These are phyloP conservation scores for Zaprionus vittiger DNA, from an alignment of 1,140 invertebrate species.

Conservation along the genomic window DNA sequence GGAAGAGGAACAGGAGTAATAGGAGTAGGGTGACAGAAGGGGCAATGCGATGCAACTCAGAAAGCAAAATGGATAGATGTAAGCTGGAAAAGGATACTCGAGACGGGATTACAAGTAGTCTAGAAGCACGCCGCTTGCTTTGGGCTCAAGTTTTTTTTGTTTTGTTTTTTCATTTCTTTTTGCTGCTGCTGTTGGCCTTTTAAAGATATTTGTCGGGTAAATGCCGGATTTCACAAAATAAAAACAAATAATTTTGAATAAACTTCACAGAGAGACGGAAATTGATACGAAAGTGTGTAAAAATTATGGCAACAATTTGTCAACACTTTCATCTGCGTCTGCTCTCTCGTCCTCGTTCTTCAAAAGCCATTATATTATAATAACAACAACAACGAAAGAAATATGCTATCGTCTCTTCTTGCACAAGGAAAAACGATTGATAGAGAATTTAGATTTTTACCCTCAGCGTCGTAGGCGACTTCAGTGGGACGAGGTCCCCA, in stretches of 20 bases:
- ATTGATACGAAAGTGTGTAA: slow-evolving; percentile 49
- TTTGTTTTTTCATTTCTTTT: slow-evolving; percentile 32
- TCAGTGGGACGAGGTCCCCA: slow-evolving; percentile 87
- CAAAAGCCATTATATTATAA: slow-evolving; percentile 51
- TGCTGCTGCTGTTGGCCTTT: slow-evolving; percentile 67
- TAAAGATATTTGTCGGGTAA: slow-evolving; percentile 46
- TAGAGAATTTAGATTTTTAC: slow-evolving; percentile 85
- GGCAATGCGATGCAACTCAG: slow-evolving; percentile 56
- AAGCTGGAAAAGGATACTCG: slow-evolving; percentile 31
- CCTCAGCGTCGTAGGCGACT: slow-evolving; percentile 89
- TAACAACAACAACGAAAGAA: slow-evolving; percentile 69
- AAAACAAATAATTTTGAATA: slow-evolving; percentile 63
- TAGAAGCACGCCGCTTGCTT: slow-evolving; percentile 69
- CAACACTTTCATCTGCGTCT: slow-evolving; percentile 59
- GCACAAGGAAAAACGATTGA: slow-evolving; percentile 54
- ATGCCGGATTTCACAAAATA: slow-evolving; percentile 53
- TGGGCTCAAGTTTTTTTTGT: slow-evolving; percentile 38
- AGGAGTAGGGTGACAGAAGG: slow-evolving; percentile 26
- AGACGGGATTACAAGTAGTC: slow-evolving; percentile 31
- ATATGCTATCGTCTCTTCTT: slow-evolving; percentile 61
- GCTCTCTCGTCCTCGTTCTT: slow-evolving; percentile 6
- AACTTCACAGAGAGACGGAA: slow-evolving; percentile 37
- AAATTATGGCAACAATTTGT: slow-evolving; percentile 75
- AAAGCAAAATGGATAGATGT: slow-evolving; percentile 42
- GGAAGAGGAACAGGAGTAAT: slow-evolving; percentile 13